A percentile compares a stretch with the other conserved stretches of the same genome.
Conservation (phyloP, 23 tunicate genomes). For the Trididemnum nubilum region DNA sequence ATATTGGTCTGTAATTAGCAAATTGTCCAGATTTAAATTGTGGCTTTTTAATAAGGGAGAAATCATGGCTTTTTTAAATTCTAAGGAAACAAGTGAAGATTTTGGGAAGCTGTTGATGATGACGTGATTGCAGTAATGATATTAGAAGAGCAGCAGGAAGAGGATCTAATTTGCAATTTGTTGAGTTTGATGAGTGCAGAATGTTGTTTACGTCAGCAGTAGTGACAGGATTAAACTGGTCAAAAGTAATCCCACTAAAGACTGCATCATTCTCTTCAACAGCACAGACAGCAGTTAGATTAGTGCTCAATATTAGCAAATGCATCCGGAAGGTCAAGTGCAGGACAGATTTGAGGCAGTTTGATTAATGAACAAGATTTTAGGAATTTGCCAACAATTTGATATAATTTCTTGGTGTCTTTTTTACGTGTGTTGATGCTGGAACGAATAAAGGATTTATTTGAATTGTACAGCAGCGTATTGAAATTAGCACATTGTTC, state of each 20-base stretch:
- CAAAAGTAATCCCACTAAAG: background rate
- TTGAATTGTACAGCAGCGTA: background rate
- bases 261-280: too few relatives aligned
- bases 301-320: background rate
- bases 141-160: background rate
- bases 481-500: too few relatives aligned
- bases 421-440: background rate
- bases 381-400: background rate
- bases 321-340: background rate
- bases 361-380: background rate
- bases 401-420: background rate
- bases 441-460: background rate
- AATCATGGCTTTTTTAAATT: background rate
- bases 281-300: too few relatives aligned
- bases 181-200: background rate
- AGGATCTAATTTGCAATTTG: background rate
- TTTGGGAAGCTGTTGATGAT: background rate
- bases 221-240: background rate
- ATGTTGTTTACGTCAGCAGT: background rate
- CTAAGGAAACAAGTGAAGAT: background rate
- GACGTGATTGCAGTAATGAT: background rate
- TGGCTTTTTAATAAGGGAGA: background rate
- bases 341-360: background rate
- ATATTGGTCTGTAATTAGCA: constrained; percentile 1
- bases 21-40: background rate